A percentile compares a stretch with the other conserved stretches of the same genome.
phyloP scores from a whole-genome alignment of 2,797 vertebrate genomes.

The Pygocentrus nattereri region DNA sequence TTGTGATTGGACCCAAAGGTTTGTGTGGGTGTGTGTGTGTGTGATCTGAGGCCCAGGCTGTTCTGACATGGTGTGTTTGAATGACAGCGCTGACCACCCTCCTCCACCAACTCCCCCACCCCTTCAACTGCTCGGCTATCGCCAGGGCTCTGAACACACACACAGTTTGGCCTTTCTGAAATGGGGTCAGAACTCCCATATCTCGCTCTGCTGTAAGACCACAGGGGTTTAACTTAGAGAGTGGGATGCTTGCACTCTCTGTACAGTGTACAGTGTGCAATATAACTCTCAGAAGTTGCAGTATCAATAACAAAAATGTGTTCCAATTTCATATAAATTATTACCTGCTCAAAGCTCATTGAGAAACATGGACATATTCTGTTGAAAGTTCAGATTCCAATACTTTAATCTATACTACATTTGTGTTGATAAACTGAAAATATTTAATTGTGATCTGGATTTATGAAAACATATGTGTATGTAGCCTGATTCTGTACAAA shows the following conservation, averaged over 20 bases:
- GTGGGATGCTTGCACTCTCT: not conserved
- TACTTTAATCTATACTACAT: too few species aligned
- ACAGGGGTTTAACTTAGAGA: conserved; percentile 17
- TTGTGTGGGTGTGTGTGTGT: not conserved
- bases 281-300: not conserved
- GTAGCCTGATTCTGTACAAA: too few species aligned
- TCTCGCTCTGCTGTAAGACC: conserved; percentile 34
- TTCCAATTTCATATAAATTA: not conserved
- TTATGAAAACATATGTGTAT: too few species aligned
- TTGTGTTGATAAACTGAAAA: too few species aligned
- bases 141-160: conserved; percentile 31
- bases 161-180: conserved; percentile 47
- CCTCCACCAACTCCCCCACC: not conserved
- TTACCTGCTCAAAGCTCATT: not conserved
- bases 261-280: not conserved
- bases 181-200: conserved; percentile 49
- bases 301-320: not conserved
- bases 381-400: too few species aligned
- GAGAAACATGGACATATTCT: not conserved
- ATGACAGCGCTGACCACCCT: conserved; percentile 14
- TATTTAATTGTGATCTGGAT: too few species aligned
- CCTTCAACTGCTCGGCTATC: not conserved
- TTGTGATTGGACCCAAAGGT: not conserved
- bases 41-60: not conserved
- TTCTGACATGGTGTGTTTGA: conserved; percentile 17